A percentile compares a stretch with the other conserved stretches of the same genome.
Conservation (phyloP, 92 coral and sea anemone genomes). For the Nematostella vectensis region DNA sequence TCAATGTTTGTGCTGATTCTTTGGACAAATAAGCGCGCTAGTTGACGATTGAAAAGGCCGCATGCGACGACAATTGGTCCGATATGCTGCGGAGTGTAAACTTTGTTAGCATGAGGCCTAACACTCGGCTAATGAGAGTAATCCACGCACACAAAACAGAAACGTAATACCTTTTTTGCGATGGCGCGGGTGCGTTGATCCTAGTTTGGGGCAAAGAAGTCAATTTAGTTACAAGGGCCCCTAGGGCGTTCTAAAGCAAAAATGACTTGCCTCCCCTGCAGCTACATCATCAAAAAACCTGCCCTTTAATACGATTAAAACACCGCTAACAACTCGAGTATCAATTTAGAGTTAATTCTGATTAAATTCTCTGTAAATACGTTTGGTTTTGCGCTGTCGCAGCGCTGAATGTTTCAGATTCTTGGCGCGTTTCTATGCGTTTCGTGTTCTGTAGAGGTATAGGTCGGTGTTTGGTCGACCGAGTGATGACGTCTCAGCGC, state of each 20-base stretch:
- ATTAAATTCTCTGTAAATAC: neutral
- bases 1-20: neutral
- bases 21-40: no score
- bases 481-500: neutral
- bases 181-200: conserved; percentile 4
- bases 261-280: no score
- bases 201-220: conserved; percentile 25
- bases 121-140: no score
- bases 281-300: neutral
- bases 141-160: no score
- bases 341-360: conserved; percentile 9
- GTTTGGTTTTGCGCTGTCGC: conserved; percentile 6
- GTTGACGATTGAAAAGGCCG: no score
- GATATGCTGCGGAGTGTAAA: no score
- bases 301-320: conserved; percentile 16
- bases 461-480: conserved; percentile 2
- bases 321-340: conserved; percentile 6
- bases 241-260: conserved; percentile 18
- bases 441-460: neutral
- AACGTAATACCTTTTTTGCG: neutral
- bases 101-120: neutral
- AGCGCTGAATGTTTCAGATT: neutral
- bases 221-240: conserved; percentile 3
- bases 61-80: no score
- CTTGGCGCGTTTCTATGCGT: conserved; percentile 5